A percentile compares a stretch with the other conserved stretches of the same genome.
These are phyloP conservation scores for Paedocypris micromegethes DNA, from an alignment of 2,797 vertebrate species.

Conservation along the genomic window DNA sequence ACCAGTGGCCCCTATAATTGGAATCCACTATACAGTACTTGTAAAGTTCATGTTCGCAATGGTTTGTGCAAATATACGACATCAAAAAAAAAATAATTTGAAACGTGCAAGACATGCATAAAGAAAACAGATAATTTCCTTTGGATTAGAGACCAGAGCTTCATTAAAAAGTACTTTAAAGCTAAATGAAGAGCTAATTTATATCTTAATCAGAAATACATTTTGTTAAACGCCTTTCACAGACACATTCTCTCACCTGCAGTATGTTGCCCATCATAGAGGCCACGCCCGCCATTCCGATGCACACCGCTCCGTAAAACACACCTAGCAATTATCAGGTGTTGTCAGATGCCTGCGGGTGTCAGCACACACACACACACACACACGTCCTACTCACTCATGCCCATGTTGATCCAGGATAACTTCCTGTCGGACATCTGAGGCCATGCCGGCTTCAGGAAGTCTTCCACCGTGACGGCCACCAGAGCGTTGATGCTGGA, in stretches of 20 bases:
- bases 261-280: conserved; percentile 83
- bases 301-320: conserved; percentile 82
- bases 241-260: conserved; percentile 69
- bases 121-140: too few relatives aligned
- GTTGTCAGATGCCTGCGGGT: background rate
- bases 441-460: conserved; percentile 62
- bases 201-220: too few relatives aligned
- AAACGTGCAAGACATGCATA: too few relatives aligned
- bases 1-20: too few relatives aligned
- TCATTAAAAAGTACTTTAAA: too few relatives aligned
- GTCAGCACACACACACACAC: background rate
- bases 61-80: too few relatives aligned
- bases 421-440: conserved; percentile 61
- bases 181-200: too few relatives aligned
- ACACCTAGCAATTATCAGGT: conserved; percentile 67
- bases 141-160: too few relatives aligned
- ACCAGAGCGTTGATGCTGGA: conserved; percentile 82
- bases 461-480: conserved; percentile 77
- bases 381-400: conserved; percentile 65
- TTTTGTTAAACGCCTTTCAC: too few relatives aligned
- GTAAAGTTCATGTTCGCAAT: too few relatives aligned
- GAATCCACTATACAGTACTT: too few relatives aligned
- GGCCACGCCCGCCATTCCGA: conserved; percentile 90
- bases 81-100: too few relatives aligned
- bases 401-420: conserved; percentile 73